Base-by-base conservation (phyloP, 2,113 vertebrate species). In the Todiramphus chloris region DNA sequence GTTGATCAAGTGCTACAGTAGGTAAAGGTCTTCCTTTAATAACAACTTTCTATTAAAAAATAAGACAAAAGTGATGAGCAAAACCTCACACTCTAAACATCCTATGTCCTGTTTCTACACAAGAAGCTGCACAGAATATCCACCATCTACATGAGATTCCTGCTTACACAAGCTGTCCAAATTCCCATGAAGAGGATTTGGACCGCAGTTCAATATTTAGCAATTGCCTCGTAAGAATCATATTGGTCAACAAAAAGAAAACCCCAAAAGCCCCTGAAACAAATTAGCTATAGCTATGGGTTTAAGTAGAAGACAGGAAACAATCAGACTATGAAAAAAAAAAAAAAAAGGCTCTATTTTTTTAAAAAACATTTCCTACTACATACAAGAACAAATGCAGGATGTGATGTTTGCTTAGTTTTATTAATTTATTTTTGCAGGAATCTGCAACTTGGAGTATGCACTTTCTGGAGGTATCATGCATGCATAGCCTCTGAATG, bases 341-440 rank as follows among this genome's bases (percentile, higher is more conserved):
- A n/a, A n/a, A n/a, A n/a, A 87, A 74, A 69, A 85, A 74, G 39
- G 58, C 21, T 53, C 41, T n/a, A 62, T 31, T 79, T 74, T 70
- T 60, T 14, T 12, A 18, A 94, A 69, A 28, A 94, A 67, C 18
- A 41, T 60, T 94, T 95, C 91, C 95, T 94, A 97, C 91, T 95
- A 96, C 70, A 98, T 93, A 98, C 86, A 62, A 98, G 96, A 97
- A 97, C 97, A 97, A 95, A 97, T 98, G 89, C 97, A 96, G 96
- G 95, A 97, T 94, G 81, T 97, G 97, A 94, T 89, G 80, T 96
- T 98, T 95, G 94, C 93, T 97, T 97, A 97, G 95, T 98, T 98
- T 98, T 97, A 98, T 98, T 97, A 94, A 98, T 97, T 98, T 98
- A 98, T 98, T 98, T 92, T 96, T 90, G 96, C 97, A 98, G 97